phyloP scores from a whole-genome alignment of 2,888 invertebrate species.

The Nymphalis urticae region DNA sequence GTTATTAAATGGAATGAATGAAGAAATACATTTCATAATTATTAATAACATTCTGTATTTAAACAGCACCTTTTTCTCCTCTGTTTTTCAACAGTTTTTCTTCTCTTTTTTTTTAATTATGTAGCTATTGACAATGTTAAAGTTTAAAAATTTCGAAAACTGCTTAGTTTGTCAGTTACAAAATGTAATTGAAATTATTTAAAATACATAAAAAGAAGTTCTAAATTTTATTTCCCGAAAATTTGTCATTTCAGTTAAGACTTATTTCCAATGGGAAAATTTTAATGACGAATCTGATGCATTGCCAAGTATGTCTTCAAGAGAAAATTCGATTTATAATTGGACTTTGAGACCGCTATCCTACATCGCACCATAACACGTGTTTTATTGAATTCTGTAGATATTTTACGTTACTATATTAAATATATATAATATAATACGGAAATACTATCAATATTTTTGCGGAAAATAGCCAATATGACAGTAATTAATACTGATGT shows the following conservation, averaged over 20 bases:
- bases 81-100: too few relatives aligned
- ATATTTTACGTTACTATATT: too few relatives aligned
- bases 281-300: slow-evolving; percentile 9
- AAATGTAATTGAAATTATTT: not conserved
- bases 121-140: too few relatives aligned
- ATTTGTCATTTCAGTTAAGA: not conserved
- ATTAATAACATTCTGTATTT: too few relatives aligned
- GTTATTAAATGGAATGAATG: not conserved
- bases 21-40: not conserved
- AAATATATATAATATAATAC: too few relatives aligned
- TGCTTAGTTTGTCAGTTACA: not conserved
- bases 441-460: too few relatives aligned
- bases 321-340: slow-evolving; percentile 13
- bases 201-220: not conserved
- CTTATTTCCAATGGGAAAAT: slow-evolving; percentile 8
- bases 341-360: slow-evolving; percentile 12
- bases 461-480: too few relatives aligned
- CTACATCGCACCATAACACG: not conserved
- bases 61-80: too few relatives aligned
- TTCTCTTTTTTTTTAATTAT: too few relatives aligned
- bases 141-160: too few relatives aligned
- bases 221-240: not conserved
- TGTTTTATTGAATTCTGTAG: not conserved
- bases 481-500: too few relatives aligned
- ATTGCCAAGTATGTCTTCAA: slow-evolving; percentile 23